Percentiles rank a stretch among this genome's conserved stretches.
Conservation (phyloP, 2,888 invertebrate genomes). For the Pachycephus smyrnensis region DNA sequence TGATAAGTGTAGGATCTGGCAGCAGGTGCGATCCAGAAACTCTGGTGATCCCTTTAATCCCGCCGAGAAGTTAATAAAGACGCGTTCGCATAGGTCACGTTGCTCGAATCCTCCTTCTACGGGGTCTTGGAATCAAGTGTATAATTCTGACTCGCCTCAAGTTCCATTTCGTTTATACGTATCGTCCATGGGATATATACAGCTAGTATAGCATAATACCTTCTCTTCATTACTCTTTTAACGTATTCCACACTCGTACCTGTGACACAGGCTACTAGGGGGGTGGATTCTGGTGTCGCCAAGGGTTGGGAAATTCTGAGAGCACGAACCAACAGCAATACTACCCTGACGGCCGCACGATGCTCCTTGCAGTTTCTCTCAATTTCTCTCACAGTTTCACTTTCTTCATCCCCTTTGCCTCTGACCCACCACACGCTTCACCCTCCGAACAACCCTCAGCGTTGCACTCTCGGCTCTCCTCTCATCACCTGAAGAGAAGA, state of each 20-base stretch:
- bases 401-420: background rate
- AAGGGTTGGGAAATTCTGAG: constrained; percentile 41
- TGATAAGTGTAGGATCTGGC: too few species aligned
- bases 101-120: too few species aligned
- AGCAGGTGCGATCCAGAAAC: too few species aligned
- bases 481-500: constrained; percentile 44
- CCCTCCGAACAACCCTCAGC: too few species aligned
- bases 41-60: too few species aligned
- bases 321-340: constrained; percentile 48
- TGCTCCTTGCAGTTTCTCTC: constrained; percentile 36
- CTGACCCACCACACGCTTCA: constrained; percentile 21
- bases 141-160: too few species aligned
- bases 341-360: constrained; percentile 47
- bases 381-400: constrained; percentile 14
- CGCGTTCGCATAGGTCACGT: too few species aligned
- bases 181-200: too few species aligned
- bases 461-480: constrained; percentile 70
- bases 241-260: constrained; percentile 49
- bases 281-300: constrained; percentile 34
- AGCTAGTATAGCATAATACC: constrained; percentile 34
- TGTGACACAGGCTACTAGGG: constrained; percentile 38
- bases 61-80: too few species aligned
- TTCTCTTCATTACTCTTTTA: constrained; percentile 54
- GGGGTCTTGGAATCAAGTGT: too few species aligned
- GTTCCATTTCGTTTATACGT: too few species aligned